Conservation (phyloP, 2,888 invertebrate species). For the Prosapia bicincta region DNA sequence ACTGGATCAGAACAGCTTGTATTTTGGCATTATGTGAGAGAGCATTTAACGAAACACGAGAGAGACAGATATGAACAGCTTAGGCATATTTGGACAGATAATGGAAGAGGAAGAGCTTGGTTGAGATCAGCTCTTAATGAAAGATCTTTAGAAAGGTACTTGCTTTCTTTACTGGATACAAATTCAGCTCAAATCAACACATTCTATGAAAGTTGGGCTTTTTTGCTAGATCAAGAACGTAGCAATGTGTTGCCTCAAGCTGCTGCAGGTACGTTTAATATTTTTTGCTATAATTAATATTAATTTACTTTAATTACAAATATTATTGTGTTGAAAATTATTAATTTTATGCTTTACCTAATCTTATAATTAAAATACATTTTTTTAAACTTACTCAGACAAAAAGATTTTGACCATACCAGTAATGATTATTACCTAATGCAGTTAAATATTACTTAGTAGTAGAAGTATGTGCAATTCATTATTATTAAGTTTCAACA, state of each 20-base stretch:
- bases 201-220: conserved; percentile 83
- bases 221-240: conserved; percentile 76
- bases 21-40: conserved; percentile 75
- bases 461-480: too few relatives aligned
- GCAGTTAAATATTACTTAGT: too few relatives aligned
- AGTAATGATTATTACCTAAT: too few relatives aligned
- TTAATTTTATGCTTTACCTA: too few relatives aligned
- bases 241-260: conserved; percentile 76
- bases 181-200: conserved; percentile 55
- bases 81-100: conserved; percentile 62
- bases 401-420: too few relatives aligned
- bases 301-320: too few relatives aligned
- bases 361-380: too few relatives aligned
- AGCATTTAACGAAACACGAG: conserved; percentile 83
- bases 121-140: conserved; percentile 88
- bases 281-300: too few relatives aligned
- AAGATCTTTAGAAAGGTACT: conserved; percentile 77
- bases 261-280: conserved; percentile 68
- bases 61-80: conserved; percentile 77
- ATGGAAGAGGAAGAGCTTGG: conserved; percentile 84
- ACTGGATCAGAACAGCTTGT: conserved; percentile 26
- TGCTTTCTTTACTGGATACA: conserved; percentile 70
- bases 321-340: too few relatives aligned
- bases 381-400: too few relatives aligned
- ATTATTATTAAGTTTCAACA: too few relatives aligned